Evolutionary conservation across 2,888 invertebrate genomes (phyloP), one percentile per base, ranked within the genome.

Genomic region (Scaptodrosophila latifasciaeformis): DNA sequence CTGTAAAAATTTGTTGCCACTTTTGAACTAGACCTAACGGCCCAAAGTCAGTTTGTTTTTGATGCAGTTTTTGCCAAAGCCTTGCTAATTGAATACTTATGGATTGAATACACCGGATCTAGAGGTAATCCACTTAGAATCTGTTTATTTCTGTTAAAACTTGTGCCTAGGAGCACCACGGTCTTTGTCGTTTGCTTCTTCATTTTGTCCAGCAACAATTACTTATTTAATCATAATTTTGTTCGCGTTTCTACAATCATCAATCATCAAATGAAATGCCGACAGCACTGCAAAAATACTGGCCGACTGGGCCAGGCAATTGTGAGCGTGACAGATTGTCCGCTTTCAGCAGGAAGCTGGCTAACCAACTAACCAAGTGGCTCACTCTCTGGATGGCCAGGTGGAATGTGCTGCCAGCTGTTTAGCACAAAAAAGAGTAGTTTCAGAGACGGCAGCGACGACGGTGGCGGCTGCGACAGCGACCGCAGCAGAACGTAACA

Each of bases 221-320:
- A 78, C 81, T 82, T 82, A 81, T 81, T 82, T 80, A 80, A 81
- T 82, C 81, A 81, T 82, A 81, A 78, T 81, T 76, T 80, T 70
- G 72, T 80, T 80, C 81, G 78, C 80, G 80, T 81, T 82, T 80
- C 81, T 76, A 68, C 80, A 81, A 80, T 81, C 83, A 83, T 83
- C 84, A 82, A 84, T 83, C 83, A 83, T 82, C 70, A 74, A 82
- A 79, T 80, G 75, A 81, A 76, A 70, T 76, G 76, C 81, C 81
- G 81, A 67, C 71, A 68, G 75, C 72, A 62, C 62, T 49, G 62
- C 53, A 59, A 63, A 62, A 63, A 67, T 62, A 67, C 75, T 66
- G 27, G 17, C 39, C 9, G 40, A 45, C 48, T 46, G 19, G 44
- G 30, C 49, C 43, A 67, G 65, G 68, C 78, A 80, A 74, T 71